Evolutionary conservation across 2,888 invertebrate genomes (phyloP).

Genomic region (Euplagia quadripunctaria): DNA sequence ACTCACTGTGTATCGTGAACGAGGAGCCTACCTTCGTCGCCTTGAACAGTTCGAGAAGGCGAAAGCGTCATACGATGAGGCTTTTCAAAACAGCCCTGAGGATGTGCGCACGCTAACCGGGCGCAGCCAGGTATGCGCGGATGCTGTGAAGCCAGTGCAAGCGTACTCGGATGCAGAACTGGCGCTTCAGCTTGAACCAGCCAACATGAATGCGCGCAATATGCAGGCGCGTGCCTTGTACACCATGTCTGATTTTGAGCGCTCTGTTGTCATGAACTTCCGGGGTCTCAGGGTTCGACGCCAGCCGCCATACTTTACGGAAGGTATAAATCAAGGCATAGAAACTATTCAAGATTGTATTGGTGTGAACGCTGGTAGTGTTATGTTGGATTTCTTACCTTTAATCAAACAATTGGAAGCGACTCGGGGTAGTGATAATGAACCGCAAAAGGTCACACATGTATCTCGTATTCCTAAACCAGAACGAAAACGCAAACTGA

Average conservation of each 20-base stretch:
- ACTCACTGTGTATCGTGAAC: slow-evolving; percentile 79
- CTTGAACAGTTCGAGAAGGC: slow-evolving; percentile 82
- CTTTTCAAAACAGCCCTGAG: slow-evolving; percentile 68
- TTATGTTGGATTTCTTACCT: slow-evolving; percentile 79
- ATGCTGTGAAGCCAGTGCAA: slow-evolving; percentile 78
- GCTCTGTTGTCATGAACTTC: slow-evolving; percentile 80
- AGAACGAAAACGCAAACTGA: slow-evolving; percentile 69
- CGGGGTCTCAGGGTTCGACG: slow-evolving; percentile 71
- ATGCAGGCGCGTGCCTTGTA: slow-evolving; percentile 83
- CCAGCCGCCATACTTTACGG: slow-evolving; percentile 80
- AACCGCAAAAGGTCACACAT: slow-evolving; percentile 64
- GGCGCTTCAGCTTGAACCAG: slow-evolving; percentile 77
- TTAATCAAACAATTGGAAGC: slow-evolving; percentile 77
- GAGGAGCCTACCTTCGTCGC: slow-evolving; percentile 77
- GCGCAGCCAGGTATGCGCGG: slow-evolving; percentile 79
- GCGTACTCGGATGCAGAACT: slow-evolving; percentile 80
- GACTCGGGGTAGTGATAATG: slow-evolving; percentile 58
- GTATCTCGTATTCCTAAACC: slow-evolving; percentile 76
- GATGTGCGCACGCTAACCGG: slow-evolving; percentile 77
- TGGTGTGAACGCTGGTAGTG: slow-evolving; percentile 77
- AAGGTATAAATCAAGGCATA: slow-evolving; percentile 81
- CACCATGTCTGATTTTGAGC: slow-evolving; percentile 82
- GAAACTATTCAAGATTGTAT: slow-evolving; percentile 84
- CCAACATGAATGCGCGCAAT: slow-evolving; percentile 78
- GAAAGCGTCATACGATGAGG: slow-evolving; percentile 79